Conservation (phyloP, 64 coral and sea anemone species). For the Dendronephthya gigantea region DNA sequence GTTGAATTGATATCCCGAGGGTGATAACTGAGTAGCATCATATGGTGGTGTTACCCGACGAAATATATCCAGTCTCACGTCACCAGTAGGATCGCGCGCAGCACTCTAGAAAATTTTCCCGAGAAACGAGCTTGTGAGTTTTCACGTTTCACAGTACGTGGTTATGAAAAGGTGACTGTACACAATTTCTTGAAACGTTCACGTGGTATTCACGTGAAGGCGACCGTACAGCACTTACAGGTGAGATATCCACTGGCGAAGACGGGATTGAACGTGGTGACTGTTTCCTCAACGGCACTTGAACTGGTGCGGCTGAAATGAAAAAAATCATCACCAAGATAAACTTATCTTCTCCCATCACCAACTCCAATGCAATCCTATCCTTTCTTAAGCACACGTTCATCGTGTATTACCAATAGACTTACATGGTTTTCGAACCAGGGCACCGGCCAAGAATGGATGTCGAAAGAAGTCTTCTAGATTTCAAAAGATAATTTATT, state of each 20-base stretch:
- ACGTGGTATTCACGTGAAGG: too few relatives aligned
- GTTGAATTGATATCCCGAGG: conserved; percentile 10
- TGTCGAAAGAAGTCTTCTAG: conserved; percentile 81
- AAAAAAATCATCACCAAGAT: neutral
- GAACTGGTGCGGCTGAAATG: neutral
- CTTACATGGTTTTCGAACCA: conserved; percentile 70
- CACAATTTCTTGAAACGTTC: neutral
- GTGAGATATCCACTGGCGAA: neutral
- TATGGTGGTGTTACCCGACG: conserved; percentile 65
- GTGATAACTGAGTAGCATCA: conserved; percentile 48
- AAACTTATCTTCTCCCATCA: neutral
- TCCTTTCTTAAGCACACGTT: too few relatives aligned
- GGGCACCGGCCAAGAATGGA: conserved; percentile 62
- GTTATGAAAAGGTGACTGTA: too few relatives aligned
- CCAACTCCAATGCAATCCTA: too few relatives aligned
- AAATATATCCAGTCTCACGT: conserved; percentile 73
- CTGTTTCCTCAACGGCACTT: neutral
- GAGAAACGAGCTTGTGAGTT: too few relatives aligned
- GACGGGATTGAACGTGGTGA: neutral
- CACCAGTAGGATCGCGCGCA: conserved; percentile 61
- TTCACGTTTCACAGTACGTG: too few relatives aligned
- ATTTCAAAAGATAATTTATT: conserved; percentile 16
- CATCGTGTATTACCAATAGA: conserved; percentile 1
- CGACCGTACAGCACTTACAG: too few relatives aligned
- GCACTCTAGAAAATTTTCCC: conserved; percentile 38